Base-by-base conservation (phyloP, 2,797 vertebrate species). In the Melanitta fusca region DNA sequence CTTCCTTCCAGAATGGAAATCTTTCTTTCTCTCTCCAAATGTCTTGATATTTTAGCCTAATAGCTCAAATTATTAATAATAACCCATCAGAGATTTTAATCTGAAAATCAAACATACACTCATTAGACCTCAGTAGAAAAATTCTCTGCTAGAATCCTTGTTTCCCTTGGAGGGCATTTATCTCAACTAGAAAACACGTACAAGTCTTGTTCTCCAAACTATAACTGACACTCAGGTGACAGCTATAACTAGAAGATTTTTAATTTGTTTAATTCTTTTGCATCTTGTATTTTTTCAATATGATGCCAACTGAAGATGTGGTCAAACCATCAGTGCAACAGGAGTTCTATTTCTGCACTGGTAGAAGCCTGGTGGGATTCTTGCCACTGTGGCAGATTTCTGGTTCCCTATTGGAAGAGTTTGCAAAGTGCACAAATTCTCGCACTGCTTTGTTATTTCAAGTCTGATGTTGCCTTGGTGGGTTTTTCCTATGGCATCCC, bases 401-500 rank as follows among this genome's bases (percentile, higher is more conserved):
- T 88, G 18, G 3, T 88, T 93, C 68, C 68, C 71, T 92, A 4
- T 47, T 73, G 62, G 62, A 85, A 68, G 27, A 72, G n/a, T 81
- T 1, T 83, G 54, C 12, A 88, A 85, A 88, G 24, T 62, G 39
- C 58, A 71, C 16, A 38, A 64, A 56, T 90, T 91, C 43, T 93
- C 41, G 72, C 0, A 0, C n/a, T 93, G 45, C 38, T 38, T 68
- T 28, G 6, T 64, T 85, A 53, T 91, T 92, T 77, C 25, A 88
- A 89, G 93, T 20, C 34, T 49, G 28, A 65, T 66, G 32, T 20
- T 68, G 28, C 53, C 85, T 83, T 80, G 74, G 45, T 81, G 36
- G 49, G 28, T 28, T 91, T 79, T 95, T 89, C 7, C 47, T 84
- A 19, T 38, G 66, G 62, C 66, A 83, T 68, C 89, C 82, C 73